Base-by-base conservation (phyloP, 2,797 vertebrate genomes). In the Hippoglossus hippoglossus region DNA sequence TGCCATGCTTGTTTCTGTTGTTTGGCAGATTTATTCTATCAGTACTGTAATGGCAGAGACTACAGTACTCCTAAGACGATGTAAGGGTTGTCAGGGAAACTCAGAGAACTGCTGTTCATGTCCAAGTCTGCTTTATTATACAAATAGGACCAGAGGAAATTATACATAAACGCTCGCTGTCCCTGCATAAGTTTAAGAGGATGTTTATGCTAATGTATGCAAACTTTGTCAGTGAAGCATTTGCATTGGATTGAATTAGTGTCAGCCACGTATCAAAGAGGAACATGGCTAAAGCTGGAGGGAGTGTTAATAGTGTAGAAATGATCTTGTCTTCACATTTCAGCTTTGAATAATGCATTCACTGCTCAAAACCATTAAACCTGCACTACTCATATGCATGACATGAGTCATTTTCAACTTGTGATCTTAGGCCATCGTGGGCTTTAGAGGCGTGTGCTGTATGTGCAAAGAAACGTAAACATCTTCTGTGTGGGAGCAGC, bases 161-260 rank as follows among this genome's bases (percentile, higher is more conserved):
- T 68, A 34, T 52, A 69, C 25, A 21, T 49, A 77, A 80, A 82
- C 10, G 9, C 26, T 25, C 56, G 16, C 50, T 56, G 55, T 73
- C 58, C 60, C 25, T 77, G 57, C 57, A 77, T 85, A 73, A 46
- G 5, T 65, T 80, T 58, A 73, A 63, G 26, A 62, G 67, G 31
- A 69, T 53, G 31, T 73, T 64, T 31, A 77, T 81, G 75, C 15
- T 75, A 26, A 89, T 87, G 75, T 67, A 64, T 71, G 22, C 52
- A 67, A 69, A 75, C 39, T 73, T 16, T 39, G 58, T 31, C 44
- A 60, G n/a, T 26, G 10, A 73, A 71, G 25, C 5, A 63, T 79
- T 67, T 63, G 54, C 62, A 74, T 69, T 50, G 18, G 6, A 21
- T 22, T 34, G 28, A 1, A 34, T 67, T 59, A 69, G 26, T 49